Evolutionary conservation across 53 echinoderm and acorn worm species (phyloP), one percentile per base, ranked within the genome.

Genomic region (Paracentrotus lividus): DNA sequence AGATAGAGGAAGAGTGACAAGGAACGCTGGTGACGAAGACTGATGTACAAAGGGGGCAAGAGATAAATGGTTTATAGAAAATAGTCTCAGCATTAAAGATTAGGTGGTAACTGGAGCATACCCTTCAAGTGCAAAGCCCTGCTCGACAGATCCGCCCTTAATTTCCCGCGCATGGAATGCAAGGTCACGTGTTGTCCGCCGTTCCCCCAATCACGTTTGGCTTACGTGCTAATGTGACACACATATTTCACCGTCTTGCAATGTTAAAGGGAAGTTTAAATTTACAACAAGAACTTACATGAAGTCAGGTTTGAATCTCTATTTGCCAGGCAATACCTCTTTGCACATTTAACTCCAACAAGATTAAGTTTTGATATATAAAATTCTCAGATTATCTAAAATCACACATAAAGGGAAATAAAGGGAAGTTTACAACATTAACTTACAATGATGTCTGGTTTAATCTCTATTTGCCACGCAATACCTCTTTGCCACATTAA

Each of bases 81-180:
- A 72, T 81, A 47, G 44, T 24, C 16, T 14, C 47, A 47, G 81
- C 45, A 45, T 81, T 81, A 42, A 76, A 42, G 76, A 76, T 40
- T 36, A 26, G 18, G 76, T 42, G 18, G 76, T 44, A 81, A 45
- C 81, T 81, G 47, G 81, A 81, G 81, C 81, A 4, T 81, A n/a
- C 81, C 81, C 81, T 81, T 47, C 81, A 81, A 81, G 81, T 81
- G 81, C 81, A 81, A 47, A 81, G 44, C 81, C 47, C 47, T 26
- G 47, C 81, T n/a, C 81, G 81, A 81, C 81, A 81, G 47, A 81
- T 81, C 81, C 47, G 81, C 20, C 81, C 81, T n/a, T 14, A 45
- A 81, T 81, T 81, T 47, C 47, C n/a, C 81, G 9, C 81, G 26
- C 81, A 20, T 81, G 81, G 81, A 81, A 81, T 81, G 81, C 81